Evolutionary conservation across 1,140 invertebrate species (phyloP).

Genomic region (Drosophila varians): DNA sequence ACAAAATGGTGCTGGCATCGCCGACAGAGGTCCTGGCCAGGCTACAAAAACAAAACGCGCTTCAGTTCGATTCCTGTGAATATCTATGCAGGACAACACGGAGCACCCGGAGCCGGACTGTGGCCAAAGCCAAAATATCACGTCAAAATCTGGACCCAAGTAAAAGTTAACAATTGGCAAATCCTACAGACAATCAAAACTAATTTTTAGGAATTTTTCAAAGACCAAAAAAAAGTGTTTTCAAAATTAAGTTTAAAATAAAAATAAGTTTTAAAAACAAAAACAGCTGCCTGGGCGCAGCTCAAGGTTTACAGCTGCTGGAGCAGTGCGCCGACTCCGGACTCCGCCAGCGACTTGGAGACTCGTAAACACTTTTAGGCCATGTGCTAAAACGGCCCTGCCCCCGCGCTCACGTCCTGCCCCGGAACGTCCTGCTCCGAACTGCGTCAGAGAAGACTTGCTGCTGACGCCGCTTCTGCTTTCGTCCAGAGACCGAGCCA

Average conservation of each 20-base stretch:
- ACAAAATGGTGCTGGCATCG: constrained; percentile 39
- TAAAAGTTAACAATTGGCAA: neutral
- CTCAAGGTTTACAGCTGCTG: constrained; percentile 5
- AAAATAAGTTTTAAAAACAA: constrained; percentile 14
- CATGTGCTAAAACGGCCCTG: constrained; percentile 40
- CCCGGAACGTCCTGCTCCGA: neutral
- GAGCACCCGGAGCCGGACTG: constrained; percentile 40
- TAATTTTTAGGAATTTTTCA: neutral
- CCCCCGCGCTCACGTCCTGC: neutral
- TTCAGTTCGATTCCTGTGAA: constrained; percentile 78
- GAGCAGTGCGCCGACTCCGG: constrained; percentile 34
- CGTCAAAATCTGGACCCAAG: constrained; percentile 1
- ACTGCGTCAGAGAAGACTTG: constrained; percentile 44
- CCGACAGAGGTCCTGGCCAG: constrained; percentile 53
- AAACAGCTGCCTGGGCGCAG: constrained; percentile 57
- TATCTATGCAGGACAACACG: constrained; percentile 80
- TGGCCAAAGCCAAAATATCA: constrained; percentile 5
- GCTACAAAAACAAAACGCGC: constrained; percentile 78
- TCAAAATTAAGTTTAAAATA: neutral
- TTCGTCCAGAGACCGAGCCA: constrained; percentile 9
- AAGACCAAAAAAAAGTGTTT: neutral
- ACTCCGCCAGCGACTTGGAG: constrained; percentile 36
- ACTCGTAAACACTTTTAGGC: constrained; percentile 56
- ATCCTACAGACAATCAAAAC: neutral
- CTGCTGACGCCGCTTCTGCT: neutral